Evolutionary conservation across 2,113 vertebrate genomes (phyloP).

Genomic region (Elgaria multicarinata): DNA sequence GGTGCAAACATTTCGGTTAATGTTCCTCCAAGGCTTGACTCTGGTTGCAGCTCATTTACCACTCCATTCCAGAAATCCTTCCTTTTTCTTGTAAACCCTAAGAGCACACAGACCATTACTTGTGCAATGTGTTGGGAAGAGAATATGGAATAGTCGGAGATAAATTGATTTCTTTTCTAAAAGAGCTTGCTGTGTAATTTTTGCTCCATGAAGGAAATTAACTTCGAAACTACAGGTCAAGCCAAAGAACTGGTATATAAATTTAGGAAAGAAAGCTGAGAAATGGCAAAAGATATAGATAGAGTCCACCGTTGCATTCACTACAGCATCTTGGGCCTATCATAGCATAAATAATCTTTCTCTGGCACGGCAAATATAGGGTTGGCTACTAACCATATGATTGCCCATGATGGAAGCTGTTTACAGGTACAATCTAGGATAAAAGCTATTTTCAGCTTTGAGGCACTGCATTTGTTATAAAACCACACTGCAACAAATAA

Average conservation of each 20-base stretch:
- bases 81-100: constrained; percentile 37
- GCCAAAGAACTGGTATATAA: neutral
- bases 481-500: neutral
- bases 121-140: constrained; percentile 19
- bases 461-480: neutral
- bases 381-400: neutral
- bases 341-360: constrained; percentile 23
- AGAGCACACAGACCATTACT: constrained; percentile 50
- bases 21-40: constrained; percentile 19
- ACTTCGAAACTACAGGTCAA: constrained; percentile 16
- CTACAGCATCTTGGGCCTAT: neutral
- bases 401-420: neutral
- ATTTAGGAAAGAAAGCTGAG: neutral
- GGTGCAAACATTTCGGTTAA: neutral
- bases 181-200: constrained; percentile 45
- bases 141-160: constrained; percentile 40
- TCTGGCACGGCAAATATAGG: neutral
- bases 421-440: neutral
- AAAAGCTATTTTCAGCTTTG: constrained; percentile 21
- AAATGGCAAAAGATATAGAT: neutral
- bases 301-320: neutral
- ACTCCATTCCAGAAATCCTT: constrained; percentile 13
- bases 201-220: constrained; percentile 40
- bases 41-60: constrained; percentile 22
- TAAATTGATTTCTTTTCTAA: constrained; percentile 40